phyloP scores from a whole-genome alignment of 2,113 vertebrate species.

The Leptobrachium ailaonicum region DNA sequence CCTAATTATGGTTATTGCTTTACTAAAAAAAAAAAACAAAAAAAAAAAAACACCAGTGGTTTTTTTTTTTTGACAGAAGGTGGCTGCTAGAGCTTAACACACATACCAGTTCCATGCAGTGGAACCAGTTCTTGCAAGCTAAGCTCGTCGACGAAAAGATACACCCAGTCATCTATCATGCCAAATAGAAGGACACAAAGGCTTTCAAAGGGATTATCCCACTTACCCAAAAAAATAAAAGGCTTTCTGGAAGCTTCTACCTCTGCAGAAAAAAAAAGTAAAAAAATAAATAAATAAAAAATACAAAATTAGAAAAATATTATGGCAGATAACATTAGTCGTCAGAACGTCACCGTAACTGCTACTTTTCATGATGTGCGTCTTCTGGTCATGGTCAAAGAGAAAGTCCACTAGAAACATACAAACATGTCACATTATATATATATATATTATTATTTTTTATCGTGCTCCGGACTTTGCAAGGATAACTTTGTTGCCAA shows the following conservation, averaged over 20 bases:
- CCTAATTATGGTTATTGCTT: conserved; percentile 89
- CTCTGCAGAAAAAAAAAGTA: conserved; percentile 88
- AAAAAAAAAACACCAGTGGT: no score
- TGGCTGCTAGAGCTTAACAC: conserved; percentile 86
- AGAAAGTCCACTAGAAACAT: conserved; percentile 79
- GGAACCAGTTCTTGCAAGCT: conserved; percentile 85
- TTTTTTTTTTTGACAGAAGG: conserved; percentile 75
- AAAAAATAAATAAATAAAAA: conserved; percentile 64
- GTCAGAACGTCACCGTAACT: conserved; percentile 87
- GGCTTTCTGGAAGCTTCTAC: conserved; percentile 99
- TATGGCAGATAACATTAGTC: conserved; percentile 93
- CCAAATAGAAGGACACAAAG: conserved; percentile 95
- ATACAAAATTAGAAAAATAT: conserved; percentile 86
- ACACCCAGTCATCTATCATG: conserved; percentile 92
- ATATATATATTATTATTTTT: conserved; percentile 59
- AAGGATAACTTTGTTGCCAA: conserved; percentile 51
- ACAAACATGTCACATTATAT: conserved; percentile 83
- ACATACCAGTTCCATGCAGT: conserved; percentile 76
- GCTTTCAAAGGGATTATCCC: conserved; percentile 95
- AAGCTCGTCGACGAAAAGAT: conserved; percentile 92
- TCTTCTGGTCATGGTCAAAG: conserved; percentile 85
- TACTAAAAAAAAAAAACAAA: conserved; percentile 72
- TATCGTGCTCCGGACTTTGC: conserved; percentile 78
- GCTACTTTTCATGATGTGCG: conserved; percentile 87
- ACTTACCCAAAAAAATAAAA: conserved; percentile 82